phyloP scores from a whole-genome alignment of 2,888 invertebrate species.

The Liposcelis brunnea region DNA sequence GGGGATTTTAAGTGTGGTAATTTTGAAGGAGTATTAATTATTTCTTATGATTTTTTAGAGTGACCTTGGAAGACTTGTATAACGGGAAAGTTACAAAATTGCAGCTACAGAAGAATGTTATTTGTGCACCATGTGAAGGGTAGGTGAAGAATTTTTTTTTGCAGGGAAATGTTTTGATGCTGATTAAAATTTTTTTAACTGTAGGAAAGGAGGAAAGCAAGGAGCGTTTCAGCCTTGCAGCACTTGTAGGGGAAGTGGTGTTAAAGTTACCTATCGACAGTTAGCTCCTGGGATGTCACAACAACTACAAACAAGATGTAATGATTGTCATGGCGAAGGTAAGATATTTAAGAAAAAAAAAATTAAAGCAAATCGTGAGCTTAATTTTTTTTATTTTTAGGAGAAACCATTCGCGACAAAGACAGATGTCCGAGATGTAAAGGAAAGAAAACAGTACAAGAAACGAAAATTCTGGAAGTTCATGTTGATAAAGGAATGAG shows the following conservation, averaged over 20 bases:
- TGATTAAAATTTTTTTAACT: conserved; percentile 2
- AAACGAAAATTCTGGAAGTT: conserved; percentile 71
- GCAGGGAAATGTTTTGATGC: background rate
- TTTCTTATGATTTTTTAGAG: conserved; percentile 29
- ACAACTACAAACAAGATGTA: conserved; percentile 41
- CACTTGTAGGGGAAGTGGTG: conserved; percentile 59
- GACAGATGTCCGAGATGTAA: conserved; percentile 67
- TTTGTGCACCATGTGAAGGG: conserved; percentile 61
- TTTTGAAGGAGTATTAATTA: conserved; percentile 1
- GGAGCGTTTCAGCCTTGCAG: conserved; percentile 49
- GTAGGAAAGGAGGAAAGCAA: conserved; percentile 43
- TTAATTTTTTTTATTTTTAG: conserved; percentile 22
- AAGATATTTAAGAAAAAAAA: background rate
- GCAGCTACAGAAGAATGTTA: conserved; percentile 64
- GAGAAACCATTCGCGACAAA: conserved; percentile 58
- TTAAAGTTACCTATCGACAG: conserved; percentile 55
- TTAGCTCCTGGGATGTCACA: conserved; percentile 45
- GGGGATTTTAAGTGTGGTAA: background rate
- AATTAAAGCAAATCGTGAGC: background rate
- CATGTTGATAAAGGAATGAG: conserved; percentile 80
- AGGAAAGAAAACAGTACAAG: conserved; percentile 67
- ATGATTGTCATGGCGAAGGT: conserved; percentile 40
- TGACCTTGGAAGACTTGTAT: conserved; percentile 79
- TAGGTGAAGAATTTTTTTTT: conserved; percentile 29
- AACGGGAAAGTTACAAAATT: conserved; percentile 73